Base-by-base conservation (phyloP, 2,888 invertebrate species). In the Thera obeliscata region DNA sequence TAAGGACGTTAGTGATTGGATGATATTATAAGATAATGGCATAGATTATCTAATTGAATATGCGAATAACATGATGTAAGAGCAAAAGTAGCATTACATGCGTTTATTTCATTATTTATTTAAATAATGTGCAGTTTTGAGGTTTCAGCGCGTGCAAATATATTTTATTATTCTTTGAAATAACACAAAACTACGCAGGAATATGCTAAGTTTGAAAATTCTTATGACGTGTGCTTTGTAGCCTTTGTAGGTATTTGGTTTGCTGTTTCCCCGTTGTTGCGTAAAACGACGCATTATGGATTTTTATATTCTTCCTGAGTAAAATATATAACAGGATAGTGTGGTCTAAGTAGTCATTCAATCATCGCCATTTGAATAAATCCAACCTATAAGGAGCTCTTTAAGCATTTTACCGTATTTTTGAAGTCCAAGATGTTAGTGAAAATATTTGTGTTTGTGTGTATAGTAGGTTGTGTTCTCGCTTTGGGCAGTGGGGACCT, bases 401-500 rank as follows among this genome's bases (percentile, higher is more conserved):
- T 3, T 8, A 33, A 52, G 3, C 33, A 55, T 43, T 54, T n/a
- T 7, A 12, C 5, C 22, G 22, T 22, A 49, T 35, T 11, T 36
- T 55, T 36, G 4, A 36, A 55, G 2, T 33, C 1, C 48, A 72
- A 63, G 60, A 75, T 74, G 67, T 57, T 71, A 33, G 36, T 73
- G 36, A 67, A 63, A 49, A 46, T 79, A 41, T 79, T 69, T 69
- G 60, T 82, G 54, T 64, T 81, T 33, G 61, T 74, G 63, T 80
- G 73, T 79, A 60, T 76, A 35, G 61, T 83, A 56, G 72, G 69
- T 11, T 65, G 64, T 43, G 67, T 74, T 2, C 54, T 75, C 58
- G 78, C 78, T 0, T 87, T 86, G 78, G 84, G 84, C 0, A 79
- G 86, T 6, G 87, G 87, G 0, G 89, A 89, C 65, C 79, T 88